These are phyloP conservation scores for Argopecten irradians DNA, from an alignment of 1,140 invertebrate genomes.

Conservation along the genomic window DNA sequence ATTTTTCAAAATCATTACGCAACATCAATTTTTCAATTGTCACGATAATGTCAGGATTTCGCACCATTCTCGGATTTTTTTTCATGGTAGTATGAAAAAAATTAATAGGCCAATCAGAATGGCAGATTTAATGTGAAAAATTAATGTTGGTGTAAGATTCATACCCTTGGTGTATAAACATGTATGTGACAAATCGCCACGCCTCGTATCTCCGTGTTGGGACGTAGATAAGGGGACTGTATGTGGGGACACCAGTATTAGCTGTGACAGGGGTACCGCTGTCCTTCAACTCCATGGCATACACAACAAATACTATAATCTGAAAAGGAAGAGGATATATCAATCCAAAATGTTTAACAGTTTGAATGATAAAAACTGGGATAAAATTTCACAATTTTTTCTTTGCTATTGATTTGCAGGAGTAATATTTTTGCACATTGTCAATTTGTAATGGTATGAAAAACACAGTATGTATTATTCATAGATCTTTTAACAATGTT, in stretches of 20 bases:
- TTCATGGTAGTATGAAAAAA: too few species aligned
- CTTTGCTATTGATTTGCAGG: neutral
- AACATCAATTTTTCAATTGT: too few species aligned
- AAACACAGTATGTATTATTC: neutral
- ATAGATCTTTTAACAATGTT: too few species aligned
- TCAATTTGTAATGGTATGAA: neutral
- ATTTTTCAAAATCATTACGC: neutral
- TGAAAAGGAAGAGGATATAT: constrained; percentile 56
- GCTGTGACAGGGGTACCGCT: constrained; percentile 63
- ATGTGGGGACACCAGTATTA: constrained; percentile 68
- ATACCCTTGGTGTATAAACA: constrained; percentile 96
- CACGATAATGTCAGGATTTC: too few species aligned
- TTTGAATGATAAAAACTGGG: neutral
- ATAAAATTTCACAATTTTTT: neutral
- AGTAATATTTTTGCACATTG: neutral
- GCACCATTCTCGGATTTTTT: too few species aligned
- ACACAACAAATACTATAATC: constrained; percentile 78
- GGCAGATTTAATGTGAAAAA: neutral
- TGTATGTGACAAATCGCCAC: constrained; percentile 94
- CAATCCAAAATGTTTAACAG: neutral
- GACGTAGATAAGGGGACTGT: constrained; percentile 89
- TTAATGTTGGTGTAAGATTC: too few species aligned
- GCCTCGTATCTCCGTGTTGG: constrained; percentile 90
- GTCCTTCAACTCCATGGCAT: constrained; percentile 74
- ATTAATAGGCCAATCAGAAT: neutral